Evolutionary conservation across 1,140 invertebrate species (phyloP).

Genomic region (Neuroterus valhalla): DNA sequence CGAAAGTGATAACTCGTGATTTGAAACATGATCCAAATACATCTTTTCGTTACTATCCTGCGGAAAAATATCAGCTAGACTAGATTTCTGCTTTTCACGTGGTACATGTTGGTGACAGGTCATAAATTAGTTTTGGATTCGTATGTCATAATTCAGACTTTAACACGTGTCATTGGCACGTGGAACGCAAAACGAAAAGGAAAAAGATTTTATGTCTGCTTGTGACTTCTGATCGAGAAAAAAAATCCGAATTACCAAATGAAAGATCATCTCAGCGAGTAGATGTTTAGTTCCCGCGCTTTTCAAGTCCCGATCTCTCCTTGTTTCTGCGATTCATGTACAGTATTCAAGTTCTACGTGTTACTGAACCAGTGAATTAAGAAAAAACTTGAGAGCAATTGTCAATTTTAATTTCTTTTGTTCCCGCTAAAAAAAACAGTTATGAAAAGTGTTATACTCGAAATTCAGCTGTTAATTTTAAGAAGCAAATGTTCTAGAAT

Average conservation of each 20-base stretch:
- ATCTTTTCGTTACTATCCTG: conserved; percentile 9
- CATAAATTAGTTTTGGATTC: conserved; percentile 55
- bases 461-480: too few relatives aligned
- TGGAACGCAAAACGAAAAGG: conserved; percentile 44
- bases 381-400: too few relatives aligned
- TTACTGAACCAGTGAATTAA: too few relatives aligned
- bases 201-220: conserved; percentile 31
- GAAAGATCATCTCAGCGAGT: background rate
- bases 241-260: background rate
- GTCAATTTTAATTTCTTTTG: too few relatives aligned
- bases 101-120: conserved; percentile 53
- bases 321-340: too few relatives aligned
- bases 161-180: conserved; percentile 55
- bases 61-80: conserved; percentile 27
- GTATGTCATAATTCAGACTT: conserved; percentile 52
- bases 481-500: too few relatives aligned
- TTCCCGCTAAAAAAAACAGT: too few relatives aligned
- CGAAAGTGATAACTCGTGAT: background rate
- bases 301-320: too few relatives aligned
- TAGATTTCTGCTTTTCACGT: conserved; percentile 32
- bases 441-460: too few relatives aligned
- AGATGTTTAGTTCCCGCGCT: too few relatives aligned
- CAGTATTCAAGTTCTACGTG: too few relatives aligned
- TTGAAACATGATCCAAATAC: conserved; percentile 17
- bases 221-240: conserved; percentile 19